A percentile compares a stretch with the other conserved stretches of the same genome.
Evolutionary conservation across 2,113 vertebrate genomes (phyloP).

Genomic region (Sphaerodactylus townsendi): DNA sequence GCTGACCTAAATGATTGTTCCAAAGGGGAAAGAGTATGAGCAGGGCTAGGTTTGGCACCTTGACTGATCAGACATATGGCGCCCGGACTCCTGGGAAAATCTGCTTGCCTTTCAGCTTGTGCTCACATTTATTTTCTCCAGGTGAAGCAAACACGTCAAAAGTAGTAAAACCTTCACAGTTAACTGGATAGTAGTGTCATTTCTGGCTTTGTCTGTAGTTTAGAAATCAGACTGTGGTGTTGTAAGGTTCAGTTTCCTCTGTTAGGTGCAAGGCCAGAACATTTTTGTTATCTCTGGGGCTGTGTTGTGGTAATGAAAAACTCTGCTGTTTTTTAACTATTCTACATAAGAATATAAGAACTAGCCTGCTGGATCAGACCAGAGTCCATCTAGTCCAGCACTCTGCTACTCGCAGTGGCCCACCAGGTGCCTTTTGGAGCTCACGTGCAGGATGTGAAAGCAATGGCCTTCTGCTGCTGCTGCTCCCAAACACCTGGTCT

Average conservation of each 20-base stretch:
- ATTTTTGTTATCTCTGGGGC: neutral
- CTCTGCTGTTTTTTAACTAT: neutral
- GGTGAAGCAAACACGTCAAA: neutral
- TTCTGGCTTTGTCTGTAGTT: neutral
- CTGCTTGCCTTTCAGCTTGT: neutral
- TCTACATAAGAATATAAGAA: too few relatives aligned
- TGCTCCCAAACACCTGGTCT: too few relatives aligned
- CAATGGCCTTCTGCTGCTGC: too few relatives aligned
- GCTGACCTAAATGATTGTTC: neutral
- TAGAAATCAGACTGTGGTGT: neutral
- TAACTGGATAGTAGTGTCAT: neutral
- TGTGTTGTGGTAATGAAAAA: neutral
- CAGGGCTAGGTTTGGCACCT: neutral
- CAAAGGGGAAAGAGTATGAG: neutral
- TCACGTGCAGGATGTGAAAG: too few relatives aligned
- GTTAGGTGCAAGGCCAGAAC: neutral
- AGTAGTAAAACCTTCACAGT: neutral
- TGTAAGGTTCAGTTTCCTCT: neutral
- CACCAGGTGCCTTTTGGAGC: too few relatives aligned
- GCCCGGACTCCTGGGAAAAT: neutral
- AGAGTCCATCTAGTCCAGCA: too few relatives aligned
- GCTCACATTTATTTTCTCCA: neutral
- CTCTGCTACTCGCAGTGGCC: too few relatives aligned
- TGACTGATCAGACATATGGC: neutral
- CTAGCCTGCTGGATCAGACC: too few relatives aligned